phyloP scores from a whole-genome alignment of 2,113 vertebrate genomes.

The Istiophorus platypterus region DNA sequence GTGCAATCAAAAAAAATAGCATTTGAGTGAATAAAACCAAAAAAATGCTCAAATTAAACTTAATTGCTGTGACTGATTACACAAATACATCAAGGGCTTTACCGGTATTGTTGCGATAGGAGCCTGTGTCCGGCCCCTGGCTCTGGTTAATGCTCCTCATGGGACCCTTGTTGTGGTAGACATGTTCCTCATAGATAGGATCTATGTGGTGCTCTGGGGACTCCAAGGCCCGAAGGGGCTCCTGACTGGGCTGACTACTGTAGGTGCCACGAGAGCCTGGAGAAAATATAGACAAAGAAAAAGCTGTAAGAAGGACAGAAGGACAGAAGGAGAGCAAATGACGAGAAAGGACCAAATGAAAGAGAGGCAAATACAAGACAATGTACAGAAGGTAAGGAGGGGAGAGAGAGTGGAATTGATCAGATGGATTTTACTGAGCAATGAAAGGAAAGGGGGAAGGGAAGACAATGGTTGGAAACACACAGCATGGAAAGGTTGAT shows the following conservation, averaged over 20 bases:
- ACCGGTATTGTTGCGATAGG: conserved; percentile 97
- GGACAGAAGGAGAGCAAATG: background rate
- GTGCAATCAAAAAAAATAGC: background rate
- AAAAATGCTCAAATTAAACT: background rate
- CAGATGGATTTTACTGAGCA: conserved; percentile 1
- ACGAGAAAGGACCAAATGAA: background rate
- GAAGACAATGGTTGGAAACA: background rate
- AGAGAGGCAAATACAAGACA: background rate
- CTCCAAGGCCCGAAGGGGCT: conserved; percentile 92
- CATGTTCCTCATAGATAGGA: conserved; percentile 97
- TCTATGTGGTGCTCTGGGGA: conserved; percentile 98
- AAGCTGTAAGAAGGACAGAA: conserved; percentile 40
- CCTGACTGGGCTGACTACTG: conserved; percentile 96
- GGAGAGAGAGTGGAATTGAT: too few relatives aligned
- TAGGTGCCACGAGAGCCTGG: conserved; percentile 95
- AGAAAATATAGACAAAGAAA: conserved; percentile 19
- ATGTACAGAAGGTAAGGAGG: background rate
- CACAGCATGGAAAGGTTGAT: background rate
- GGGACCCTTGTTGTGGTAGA: conserved; percentile 97
- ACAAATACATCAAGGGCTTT: conserved; percentile 56
- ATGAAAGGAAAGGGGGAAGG: too few relatives aligned
- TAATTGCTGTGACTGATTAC: background rate
- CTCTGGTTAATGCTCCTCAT: conserved; percentile 98
- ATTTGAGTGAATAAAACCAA: background rate
- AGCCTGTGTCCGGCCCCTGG: conserved; percentile 92